Percentiles rank a stretch among this genome's conserved stretches.
Evolutionary conservation across 1,140 invertebrate species (phyloP).

Genomic region (Zelostemma sp.): DNA sequence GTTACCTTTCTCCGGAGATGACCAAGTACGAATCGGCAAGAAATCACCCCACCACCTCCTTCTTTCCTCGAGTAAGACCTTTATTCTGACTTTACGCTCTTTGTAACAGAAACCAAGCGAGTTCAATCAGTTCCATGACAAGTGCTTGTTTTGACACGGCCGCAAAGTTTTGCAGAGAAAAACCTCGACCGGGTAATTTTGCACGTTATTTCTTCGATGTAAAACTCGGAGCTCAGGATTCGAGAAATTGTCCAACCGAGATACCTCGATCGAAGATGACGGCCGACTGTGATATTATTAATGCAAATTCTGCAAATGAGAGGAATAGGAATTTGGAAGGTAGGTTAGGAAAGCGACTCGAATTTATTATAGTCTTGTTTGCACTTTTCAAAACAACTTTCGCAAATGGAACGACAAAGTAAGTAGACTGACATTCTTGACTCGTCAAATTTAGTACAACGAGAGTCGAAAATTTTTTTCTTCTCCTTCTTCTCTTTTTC

Average conservation of each 20-base stretch:
- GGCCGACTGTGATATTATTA: neutral
- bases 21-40: constrained; percentile 10
- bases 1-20: constrained; percentile 46
- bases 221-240: neutral
- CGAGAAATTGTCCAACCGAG: no score
- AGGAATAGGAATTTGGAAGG: no score
- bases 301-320: no score
- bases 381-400: no score
- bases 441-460: no score
- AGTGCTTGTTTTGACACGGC: neutral
- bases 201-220: neutral
- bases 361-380: no score
- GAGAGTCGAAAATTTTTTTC: no score
- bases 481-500: no score
- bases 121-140: constrained; percentile 4
- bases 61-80: neutral
- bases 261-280: constrained; percentile 9
- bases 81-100: constrained; percentile 2
- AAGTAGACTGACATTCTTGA: no score
- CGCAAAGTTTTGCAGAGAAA: neutral
- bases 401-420: no score
- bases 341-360: no score
- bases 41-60: neutral
- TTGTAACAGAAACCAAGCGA: constrained; percentile 11
- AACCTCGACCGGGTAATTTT: no score